phyloP scores from a whole-genome alignment of 2,888 invertebrate genomes.

The Caenorhabditis sinica region DNA sequence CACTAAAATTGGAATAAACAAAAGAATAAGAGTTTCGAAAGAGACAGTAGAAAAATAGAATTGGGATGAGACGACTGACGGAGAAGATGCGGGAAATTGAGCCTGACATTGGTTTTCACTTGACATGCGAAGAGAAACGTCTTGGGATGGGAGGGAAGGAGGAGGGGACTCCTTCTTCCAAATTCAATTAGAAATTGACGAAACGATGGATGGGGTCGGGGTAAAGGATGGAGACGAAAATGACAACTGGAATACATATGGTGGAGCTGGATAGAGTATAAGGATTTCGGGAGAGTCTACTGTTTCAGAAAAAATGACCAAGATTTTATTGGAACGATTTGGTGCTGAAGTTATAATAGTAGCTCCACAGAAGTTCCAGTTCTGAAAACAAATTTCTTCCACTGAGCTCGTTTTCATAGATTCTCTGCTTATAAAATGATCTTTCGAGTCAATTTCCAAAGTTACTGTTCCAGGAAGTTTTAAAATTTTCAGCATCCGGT shows the following conservation, averaged over 20 bases:
- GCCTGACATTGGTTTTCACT: slow-evolving; percentile 61
- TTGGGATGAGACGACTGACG: slow-evolving; percentile 1
- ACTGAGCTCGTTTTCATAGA: too few relatives aligned
- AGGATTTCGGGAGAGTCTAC: too few relatives aligned
- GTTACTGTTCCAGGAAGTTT: too few relatives aligned
- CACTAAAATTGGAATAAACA: slow-evolving; percentile 29
- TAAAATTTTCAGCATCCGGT: too few relatives aligned
- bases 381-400: too few relatives aligned
- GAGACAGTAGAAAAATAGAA: background rate
- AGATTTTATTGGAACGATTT: too few relatives aligned
- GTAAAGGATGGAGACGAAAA: slow-evolving; percentile 2
- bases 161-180: slow-evolving; percentile 29
- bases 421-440: too few relatives aligned
- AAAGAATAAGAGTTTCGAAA: slow-evolving; percentile 22
- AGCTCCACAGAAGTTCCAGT: too few relatives aligned
- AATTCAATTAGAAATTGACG: slow-evolving; percentile 62
- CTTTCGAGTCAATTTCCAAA: too few relatives aligned
- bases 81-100: slow-evolving; percentile 61
- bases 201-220: slow-evolving; percentile 10
- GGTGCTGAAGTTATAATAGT: too few relatives aligned
- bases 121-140: slow-evolving; percentile 53
- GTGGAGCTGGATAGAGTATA: background rate
- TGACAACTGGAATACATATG: background rate
- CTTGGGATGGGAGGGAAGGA: background rate
- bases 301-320: too few relatives aligned